phyloP scores from a whole-genome alignment of 2,797 vertebrate species.

The Neosilurus hyrtlii region DNA sequence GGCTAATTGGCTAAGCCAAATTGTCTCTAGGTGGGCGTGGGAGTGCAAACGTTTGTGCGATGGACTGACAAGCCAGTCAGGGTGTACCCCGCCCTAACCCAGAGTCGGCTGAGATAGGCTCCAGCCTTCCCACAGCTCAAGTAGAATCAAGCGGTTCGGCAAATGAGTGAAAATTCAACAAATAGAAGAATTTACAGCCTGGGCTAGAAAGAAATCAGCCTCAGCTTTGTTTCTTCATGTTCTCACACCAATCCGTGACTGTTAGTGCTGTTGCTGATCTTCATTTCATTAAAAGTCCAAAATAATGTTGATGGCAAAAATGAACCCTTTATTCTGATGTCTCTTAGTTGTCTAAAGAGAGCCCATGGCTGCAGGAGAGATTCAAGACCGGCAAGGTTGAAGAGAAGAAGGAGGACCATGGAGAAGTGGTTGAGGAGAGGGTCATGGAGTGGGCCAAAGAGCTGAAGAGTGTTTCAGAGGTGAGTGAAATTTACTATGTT shows the following conservation, averaged over 20 bases:
- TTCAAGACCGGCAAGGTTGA: conserved; percentile 18
- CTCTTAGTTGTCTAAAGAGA: conserved; percentile 60
- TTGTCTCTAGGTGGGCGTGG: too few relatives aligned
- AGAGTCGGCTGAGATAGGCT: too few relatives aligned
- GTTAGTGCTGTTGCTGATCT: background rate
- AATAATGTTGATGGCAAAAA: background rate
- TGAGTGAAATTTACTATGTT: conserved; percentile 48
- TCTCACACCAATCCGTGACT: background rate
- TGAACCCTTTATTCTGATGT: background rate
- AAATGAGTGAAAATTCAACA: too few relatives aligned
- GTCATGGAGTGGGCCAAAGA: conserved; percentile 75
- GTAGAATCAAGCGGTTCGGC: too few relatives aligned
- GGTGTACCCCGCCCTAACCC: too few relatives aligned
- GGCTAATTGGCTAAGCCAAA: too few relatives aligned
- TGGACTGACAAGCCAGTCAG: too few relatives aligned
- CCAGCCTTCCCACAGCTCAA: too few relatives aligned
- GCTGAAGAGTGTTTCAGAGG: conserved; percentile 69
- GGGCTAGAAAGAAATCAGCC: background rate
- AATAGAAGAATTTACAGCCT: background rate
- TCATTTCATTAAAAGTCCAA: background rate
- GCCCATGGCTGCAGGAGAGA: conserved; percentile 41
- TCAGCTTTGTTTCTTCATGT: background rate
- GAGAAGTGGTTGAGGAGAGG: conserved; percentile 56
- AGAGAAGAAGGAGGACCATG: conserved; percentile 28
- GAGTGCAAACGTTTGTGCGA: too few relatives aligned